These are phyloP conservation scores for Drosophila rufa DNA, from an alignment of 1,140 invertebrate species.

Conservation along the genomic window DNA sequence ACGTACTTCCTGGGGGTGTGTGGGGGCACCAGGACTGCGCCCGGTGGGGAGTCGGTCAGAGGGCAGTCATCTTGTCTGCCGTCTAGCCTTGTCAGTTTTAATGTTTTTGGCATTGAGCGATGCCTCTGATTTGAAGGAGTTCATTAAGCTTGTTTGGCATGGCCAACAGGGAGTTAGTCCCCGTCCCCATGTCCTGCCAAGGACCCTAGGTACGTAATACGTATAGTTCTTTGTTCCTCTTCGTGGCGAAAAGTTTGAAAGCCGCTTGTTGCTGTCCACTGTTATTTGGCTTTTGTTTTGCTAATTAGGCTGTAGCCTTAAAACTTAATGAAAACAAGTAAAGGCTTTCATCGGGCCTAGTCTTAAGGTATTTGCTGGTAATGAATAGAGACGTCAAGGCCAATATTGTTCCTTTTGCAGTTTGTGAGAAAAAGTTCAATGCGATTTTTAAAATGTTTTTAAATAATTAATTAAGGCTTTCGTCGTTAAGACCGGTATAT, in stretches of 20 bases:
- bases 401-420: background rate
- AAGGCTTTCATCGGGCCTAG: background rate
- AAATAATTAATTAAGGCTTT: background rate
- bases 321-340: constrained; percentile 7
- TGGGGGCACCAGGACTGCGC: constrained; percentile 10
- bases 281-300: constrained; percentile 24
- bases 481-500: background rate
- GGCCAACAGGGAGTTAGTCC: constrained; percentile 35
- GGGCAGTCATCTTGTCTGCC: constrained; percentile 14
- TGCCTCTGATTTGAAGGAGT: constrained; percentile 79
- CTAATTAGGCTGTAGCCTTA: constrained; percentile 17
- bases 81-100: constrained; percentile 68
- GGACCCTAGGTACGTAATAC: background rate
- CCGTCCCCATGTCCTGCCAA: background rate
- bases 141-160: constrained; percentile 73
- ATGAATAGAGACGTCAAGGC: background rate
- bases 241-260: constrained; percentile 14
- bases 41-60: constrained; percentile 2
- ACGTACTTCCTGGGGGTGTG: constrained; percentile 40
- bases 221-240: background rate
- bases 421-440: background rate
- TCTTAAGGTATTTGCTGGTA: background rate
- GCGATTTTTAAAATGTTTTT: background rate
- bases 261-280: constrained; percentile 18
- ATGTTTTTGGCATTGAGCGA: constrained; percentile 79